These are phyloP conservation scores for Eilema caniola DNA, from an alignment of 2,888 invertebrate genomes.

Conservation along the genomic window DNA sequence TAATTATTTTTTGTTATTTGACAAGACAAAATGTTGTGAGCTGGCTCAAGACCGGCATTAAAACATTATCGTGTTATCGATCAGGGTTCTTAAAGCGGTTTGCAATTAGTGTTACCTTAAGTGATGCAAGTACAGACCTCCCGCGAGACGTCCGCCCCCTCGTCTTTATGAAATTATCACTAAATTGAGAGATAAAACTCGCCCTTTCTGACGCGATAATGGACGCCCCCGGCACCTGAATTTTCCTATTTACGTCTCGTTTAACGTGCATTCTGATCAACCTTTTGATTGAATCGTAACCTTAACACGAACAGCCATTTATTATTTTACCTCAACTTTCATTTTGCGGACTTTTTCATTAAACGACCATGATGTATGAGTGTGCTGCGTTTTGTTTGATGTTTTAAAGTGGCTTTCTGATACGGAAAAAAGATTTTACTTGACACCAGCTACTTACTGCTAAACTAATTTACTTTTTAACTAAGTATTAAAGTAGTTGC, in stretches of 20 bases:
- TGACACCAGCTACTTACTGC: not conserved
- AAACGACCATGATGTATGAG: not conserved
- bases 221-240: constrained; percentile 62
- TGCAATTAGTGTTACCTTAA: constrained; percentile 77
- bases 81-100: constrained; percentile 77
- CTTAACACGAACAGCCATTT: constrained; percentile 18
- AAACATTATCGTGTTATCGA: constrained; percentile 82
- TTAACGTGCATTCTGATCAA: constrained; percentile 47
- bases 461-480: not conserved
- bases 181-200: constrained; percentile 82
- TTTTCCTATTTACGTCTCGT: constrained; percentile 73
- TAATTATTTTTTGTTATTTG: constrained; percentile 55
- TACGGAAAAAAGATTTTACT: not conserved
- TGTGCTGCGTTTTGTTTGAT: not conserved
- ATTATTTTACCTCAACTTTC: constrained; percentile 17
- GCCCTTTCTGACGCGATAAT: constrained; percentile 77
- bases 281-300: constrained; percentile 48
- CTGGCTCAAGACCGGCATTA: constrained; percentile 71
- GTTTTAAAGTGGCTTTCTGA: not conserved
- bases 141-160: constrained; percentile 65
- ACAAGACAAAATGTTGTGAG: constrained; percentile 66
- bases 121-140: constrained; percentile 69
- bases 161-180: constrained; percentile 79
- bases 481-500: not conserved
- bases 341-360: not conserved